Base-by-base conservation (phyloP, 2,113 vertebrate species). In the Malurus alboscapulatus region DNA sequence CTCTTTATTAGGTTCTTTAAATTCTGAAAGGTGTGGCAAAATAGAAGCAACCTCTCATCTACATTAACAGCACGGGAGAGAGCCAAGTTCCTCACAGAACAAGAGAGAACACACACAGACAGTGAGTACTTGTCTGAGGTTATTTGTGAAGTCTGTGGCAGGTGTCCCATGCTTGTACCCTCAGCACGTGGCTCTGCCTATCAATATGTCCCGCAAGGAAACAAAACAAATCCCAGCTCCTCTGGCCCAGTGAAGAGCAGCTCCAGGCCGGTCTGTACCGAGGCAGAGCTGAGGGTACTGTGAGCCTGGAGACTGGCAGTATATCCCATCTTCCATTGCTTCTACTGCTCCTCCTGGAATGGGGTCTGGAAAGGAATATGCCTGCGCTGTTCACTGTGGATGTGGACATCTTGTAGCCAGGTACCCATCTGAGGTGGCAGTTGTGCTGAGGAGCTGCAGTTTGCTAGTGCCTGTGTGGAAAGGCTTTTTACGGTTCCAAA, bases 321-420 rank as follows among this genome's bases (percentile, higher is more conserved):
- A 38, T 61, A 17, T 30, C 78, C 53, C 42, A 14, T 36, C 50
- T 84, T 79, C 67, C 34, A 17, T 36, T 55, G 45, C 51, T 87
- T 65, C 77, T 34, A 1, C 25, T 44, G 15, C 25, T 40, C 8
- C 55, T 50, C 11, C 50, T 80, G 58, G 36, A 25, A 12, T 67
- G 68, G 30, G 14, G 5, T 26, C 24, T 58, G 58, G 44, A 27
- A 47, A 68, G 47, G 36, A 50, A 4, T 20, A 1, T 26, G 20
- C 22, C 24, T 24, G 5, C 1, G 0, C 36, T 24, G 1, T 24
- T 73, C 42, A 5, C 12, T 48, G 24, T 3, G 2, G 38, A 9
- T 8, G 1, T 18, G 51, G 40, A 15, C 14, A 9, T 45, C 65
- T 50, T 59, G 71, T 45, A 82, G 27, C 21, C 58, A 57, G 30